phyloP scores from a whole-genome alignment of 2,888 invertebrate species.

The Galerucella nymphaeae region DNA sequence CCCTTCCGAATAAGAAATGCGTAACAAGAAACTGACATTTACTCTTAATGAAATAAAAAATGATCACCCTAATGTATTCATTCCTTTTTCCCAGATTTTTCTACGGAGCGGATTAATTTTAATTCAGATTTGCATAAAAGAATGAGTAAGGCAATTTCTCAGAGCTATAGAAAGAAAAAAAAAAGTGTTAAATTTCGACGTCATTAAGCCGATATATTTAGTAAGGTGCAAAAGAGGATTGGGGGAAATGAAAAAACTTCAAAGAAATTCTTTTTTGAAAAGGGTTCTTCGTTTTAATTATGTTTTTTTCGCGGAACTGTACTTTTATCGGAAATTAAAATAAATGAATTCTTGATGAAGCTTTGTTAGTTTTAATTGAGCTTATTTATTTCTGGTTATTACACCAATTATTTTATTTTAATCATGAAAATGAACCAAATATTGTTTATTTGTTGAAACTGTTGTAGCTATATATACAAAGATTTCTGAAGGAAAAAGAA shows the following conservation, averaged over 20 bases:
- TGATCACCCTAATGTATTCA: slow-evolving; percentile 48
- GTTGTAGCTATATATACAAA: too few species aligned
- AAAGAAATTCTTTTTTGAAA: slow-evolving; percentile 28
- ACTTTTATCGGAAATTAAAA: slow-evolving; percentile 11
- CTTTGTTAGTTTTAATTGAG: not conserved
- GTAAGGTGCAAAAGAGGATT: slow-evolving; percentile 38
- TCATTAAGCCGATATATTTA: slow-evolving; percentile 35
- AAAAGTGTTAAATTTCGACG: slow-evolving; percentile 38
- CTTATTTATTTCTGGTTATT: too few species aligned
- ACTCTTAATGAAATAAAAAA: slow-evolving; percentile 48
- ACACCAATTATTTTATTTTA: too few species aligned
- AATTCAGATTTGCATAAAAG: slow-evolving; percentile 38
- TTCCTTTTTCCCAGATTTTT: slow-evolving; percentile 33
- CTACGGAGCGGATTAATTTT: slow-evolving; percentile 38
- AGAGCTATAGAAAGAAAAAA: slow-evolving; percentile 36
- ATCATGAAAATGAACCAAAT: too few species aligned
- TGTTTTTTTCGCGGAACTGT: slow-evolving; percentile 2
- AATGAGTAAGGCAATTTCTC: slow-evolving; percentile 33
- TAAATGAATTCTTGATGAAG: not conserved
- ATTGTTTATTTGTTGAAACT: too few species aligned
- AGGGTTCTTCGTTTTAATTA: slow-evolving; percentile 31
- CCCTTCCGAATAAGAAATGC: slow-evolving; percentile 43
- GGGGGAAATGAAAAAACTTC: slow-evolving; percentile 37
- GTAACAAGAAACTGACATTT: slow-evolving; percentile 37
- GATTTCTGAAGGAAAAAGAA: too few species aligned